Percentiles rank a stretch among this genome's conserved stretches.
These are phyloP conservation scores for Selenia dentaria DNA, from an alignment of 2,888 invertebrate genomes.

Conservation along the genomic window DNA sequence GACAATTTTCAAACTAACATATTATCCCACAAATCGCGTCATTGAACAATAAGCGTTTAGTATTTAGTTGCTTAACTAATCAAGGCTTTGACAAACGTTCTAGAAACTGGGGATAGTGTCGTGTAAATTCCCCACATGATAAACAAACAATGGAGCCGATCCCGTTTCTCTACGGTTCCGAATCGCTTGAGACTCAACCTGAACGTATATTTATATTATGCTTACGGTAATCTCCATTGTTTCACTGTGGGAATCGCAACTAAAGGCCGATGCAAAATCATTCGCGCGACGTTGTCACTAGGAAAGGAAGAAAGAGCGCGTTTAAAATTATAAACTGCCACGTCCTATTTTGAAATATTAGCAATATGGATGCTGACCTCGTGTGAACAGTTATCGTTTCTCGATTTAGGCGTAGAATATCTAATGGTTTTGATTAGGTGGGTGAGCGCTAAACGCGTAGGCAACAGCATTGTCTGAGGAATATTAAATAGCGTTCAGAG, in stretches of 20 bases:
- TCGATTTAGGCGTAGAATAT: conserved; percentile 52
- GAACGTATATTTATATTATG: conserved; percentile 8
- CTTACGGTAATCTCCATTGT: conserved; percentile 17
- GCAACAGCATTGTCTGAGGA: conserved; percentile 56
- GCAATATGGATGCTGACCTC: conserved; percentile 68
- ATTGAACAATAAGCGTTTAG: too few relatives aligned
- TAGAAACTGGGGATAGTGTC: too few relatives aligned
- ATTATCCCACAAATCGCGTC: too few relatives aligned
- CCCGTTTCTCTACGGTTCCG: conserved; percentile 29
- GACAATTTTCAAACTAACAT: too few relatives aligned
- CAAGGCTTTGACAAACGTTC: too few relatives aligned
- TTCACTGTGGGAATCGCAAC: conserved; percentile 19
- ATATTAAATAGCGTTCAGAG: conserved; percentile 69
- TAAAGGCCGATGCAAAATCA: conserved; percentile 8
- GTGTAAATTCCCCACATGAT: too few relatives aligned
- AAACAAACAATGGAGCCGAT: conserved; percentile 32
- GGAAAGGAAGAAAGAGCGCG: conserved; percentile 25
- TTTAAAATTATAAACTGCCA: conserved; percentile 26
- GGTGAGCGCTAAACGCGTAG: conserved; percentile 67
- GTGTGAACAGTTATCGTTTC: conserved; percentile 75
- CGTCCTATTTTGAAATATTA: conserved; percentile 63
- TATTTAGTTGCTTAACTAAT: too few relatives aligned
- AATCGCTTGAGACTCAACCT: conserved; percentile 29
- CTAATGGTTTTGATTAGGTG: conserved; percentile 48
- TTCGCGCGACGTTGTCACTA: conserved; percentile 21